Conservation (phyloP, 2,888 invertebrate species). For the Sesia bembeciformis region DNA sequence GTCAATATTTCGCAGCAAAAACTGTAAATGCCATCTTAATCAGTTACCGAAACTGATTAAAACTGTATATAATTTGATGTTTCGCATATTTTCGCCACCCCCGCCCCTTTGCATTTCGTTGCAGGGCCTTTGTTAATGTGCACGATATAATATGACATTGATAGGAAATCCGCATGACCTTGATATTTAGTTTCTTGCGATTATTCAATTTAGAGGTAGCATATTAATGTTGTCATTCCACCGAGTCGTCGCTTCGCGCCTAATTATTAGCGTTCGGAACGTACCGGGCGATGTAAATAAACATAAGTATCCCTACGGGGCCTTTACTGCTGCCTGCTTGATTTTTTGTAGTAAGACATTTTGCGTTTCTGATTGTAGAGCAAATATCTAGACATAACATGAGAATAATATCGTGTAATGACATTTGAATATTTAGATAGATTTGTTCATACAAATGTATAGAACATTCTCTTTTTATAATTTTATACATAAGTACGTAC, state of each 20-base stretch:
- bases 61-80: conserved; percentile 56
- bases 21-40: conserved; percentile 64
- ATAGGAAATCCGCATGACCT: conserved; percentile 74
- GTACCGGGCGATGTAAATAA: conserved; percentile 67
- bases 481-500: not conserved
- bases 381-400: too few relatives aligned
- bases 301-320: conserved; percentile 43
- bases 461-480: not conserved
- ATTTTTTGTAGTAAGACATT: not conserved
- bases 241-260: conserved; percentile 49
- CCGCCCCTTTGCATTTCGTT: conserved; percentile 74
- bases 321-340: conserved; percentile 46
- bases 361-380: too few relatives aligned
- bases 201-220: conserved; percentile 57
- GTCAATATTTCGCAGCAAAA: conserved; percentile 56
- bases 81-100: conserved; percentile 68
- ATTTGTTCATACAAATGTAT: conserved; percentile 3
- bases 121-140: conserved; percentile 74
- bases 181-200: conserved; percentile 70
- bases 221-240: conserved; percentile 54
- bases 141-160: conserved; percentile 68
- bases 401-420: too few relatives aligned
- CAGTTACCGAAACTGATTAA: conserved; percentile 69
- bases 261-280: conserved; percentile 46
- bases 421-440: conserved; percentile 1